phyloP scores from a whole-genome alignment of 2,113 vertebrate species.

The Pelmatolapia mariae region DNA sequence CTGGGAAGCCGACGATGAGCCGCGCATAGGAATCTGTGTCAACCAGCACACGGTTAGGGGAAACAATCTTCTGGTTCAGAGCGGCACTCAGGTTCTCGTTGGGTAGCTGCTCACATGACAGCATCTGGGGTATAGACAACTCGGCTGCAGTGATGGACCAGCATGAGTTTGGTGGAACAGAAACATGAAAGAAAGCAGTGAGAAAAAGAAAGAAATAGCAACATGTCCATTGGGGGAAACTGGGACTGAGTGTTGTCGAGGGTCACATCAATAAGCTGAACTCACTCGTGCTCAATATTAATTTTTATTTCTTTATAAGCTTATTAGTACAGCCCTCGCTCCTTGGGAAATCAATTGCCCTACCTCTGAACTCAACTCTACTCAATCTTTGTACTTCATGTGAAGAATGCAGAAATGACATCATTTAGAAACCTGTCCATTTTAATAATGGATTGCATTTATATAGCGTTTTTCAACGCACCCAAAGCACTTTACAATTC shows the following conservation, averaged over 20 bases:
- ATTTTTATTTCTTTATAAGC: neutral
- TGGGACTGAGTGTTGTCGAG: neutral
- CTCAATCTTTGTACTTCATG: neutral
- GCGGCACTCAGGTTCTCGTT: conserved; percentile 89
- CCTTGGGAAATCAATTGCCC: neutral
- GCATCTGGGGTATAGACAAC: conserved; percentile 68
- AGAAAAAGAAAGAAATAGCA: neutral
- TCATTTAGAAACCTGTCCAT: neutral
- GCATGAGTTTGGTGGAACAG: neutral
- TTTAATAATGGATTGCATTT: too few species aligned
- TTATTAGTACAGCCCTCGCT: neutral
- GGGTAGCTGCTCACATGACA: conserved; percentile 86
- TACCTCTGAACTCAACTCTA: neutral
- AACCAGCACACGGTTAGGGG: conserved; percentile 87
- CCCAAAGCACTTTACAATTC: too few species aligned
- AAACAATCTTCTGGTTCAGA: conserved; percentile 87
- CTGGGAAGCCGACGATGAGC: conserved; percentile 89
- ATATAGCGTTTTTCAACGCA: too few species aligned
- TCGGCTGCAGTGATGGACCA: conserved; percentile 54
- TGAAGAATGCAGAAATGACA: neutral
- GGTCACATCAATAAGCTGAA: neutral
- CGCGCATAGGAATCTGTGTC: conserved; percentile 79
- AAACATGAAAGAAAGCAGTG: neutral
- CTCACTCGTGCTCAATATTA: neutral
- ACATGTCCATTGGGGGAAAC: neutral